phyloP scores from a whole-genome alignment of 2,888 invertebrate species.

The Phorcus lineatus region DNA sequence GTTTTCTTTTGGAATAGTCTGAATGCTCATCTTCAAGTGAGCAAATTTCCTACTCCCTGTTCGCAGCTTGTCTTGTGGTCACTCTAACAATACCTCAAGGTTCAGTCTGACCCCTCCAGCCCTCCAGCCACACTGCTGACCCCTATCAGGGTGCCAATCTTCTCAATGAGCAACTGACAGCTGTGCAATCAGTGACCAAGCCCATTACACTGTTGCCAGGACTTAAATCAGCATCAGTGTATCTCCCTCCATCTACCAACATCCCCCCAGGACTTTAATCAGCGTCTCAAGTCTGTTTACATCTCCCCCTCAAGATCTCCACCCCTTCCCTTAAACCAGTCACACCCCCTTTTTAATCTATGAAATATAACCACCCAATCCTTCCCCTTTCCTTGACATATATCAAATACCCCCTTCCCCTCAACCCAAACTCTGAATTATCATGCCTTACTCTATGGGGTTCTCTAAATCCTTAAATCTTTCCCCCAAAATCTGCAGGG shows the following conservation, averaged over 20 bases:
- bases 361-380: too few species aligned
- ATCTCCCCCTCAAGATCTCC: neutral
- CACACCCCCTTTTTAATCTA: neutral
- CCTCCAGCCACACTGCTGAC: neutral
- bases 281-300: neutral
- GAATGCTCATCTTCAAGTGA: too few species aligned
- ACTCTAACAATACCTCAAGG: too few species aligned
- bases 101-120: neutral
- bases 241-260: neutral
- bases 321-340: neutral
- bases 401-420: too few species aligned
- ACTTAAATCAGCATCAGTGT: constrained; percentile 13
- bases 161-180: neutral
- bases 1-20: too few species aligned
- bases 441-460: too few species aligned
- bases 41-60: too few species aligned
- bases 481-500: too few species aligned
- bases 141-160: constrained; percentile 18
- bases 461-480: too few species aligned
- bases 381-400: too few species aligned
- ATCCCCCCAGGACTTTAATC: neutral
- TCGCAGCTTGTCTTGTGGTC: too few species aligned
- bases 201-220: constrained; percentile 21
- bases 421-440: too few species aligned
- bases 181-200: constrained; percentile 13